phyloP scores from a whole-genome alignment of 2,797 vertebrate genomes.

The Tangara arthus region DNA sequence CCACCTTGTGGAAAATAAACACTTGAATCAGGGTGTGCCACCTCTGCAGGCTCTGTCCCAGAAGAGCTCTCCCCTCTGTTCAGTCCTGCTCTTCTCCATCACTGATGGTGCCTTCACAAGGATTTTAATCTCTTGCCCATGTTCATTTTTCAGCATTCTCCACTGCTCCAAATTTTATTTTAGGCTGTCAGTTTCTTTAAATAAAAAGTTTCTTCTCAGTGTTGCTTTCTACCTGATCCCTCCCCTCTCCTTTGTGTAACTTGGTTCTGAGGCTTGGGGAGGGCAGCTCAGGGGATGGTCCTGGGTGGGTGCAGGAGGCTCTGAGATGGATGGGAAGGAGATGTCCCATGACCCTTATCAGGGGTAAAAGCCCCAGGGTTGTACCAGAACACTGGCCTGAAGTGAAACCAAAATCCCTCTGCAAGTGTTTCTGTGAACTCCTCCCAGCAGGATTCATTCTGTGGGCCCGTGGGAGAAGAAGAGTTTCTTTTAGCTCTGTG shows the following conservation, averaged over 20 bases:
- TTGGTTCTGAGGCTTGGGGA: not conserved
- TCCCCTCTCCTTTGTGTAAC: rapidly evolving
- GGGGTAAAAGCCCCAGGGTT: rapidly evolving
- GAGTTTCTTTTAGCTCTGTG: not conserved
- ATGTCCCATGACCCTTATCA: not conserved
- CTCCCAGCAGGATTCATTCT: not conserved
- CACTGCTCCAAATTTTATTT: not conserved
- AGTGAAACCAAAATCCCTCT: not conserved
- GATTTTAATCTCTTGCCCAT: not conserved
- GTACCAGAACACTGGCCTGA: not conserved
- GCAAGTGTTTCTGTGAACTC: not conserved
- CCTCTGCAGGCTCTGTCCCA: not conserved
- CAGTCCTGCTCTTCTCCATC: not conserved
- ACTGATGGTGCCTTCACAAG: not conserved
- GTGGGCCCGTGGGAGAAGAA: not conserved
- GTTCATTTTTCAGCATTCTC: not conserved
- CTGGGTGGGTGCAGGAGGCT: not conserved
- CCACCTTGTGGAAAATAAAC: not conserved
- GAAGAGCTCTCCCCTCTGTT: not conserved
- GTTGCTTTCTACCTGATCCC: not conserved
- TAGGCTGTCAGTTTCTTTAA: not conserved
- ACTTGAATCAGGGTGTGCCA: not conserved
- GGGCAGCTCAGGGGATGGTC: not conserved
- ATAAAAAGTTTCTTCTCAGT: not conserved
- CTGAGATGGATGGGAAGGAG: not conserved